Base-by-base conservation (phyloP, 2,113 vertebrate genomes). In the Clinocottus analis region DNA sequence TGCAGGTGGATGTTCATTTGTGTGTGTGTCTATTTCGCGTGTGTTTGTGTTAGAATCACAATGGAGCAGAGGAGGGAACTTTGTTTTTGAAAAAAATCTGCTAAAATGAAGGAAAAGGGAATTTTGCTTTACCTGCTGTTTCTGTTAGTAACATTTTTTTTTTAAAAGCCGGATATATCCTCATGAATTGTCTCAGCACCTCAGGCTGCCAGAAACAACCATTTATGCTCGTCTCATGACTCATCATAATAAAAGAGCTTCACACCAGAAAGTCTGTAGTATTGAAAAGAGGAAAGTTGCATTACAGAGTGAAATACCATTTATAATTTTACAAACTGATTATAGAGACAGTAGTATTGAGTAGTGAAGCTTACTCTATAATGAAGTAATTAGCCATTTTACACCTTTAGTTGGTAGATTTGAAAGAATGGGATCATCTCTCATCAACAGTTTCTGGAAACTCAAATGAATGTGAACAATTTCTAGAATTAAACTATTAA, bases 161-260 rank as follows among this genome's bases (percentile, higher is more conserved):
- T n/a, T n/a, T n/a, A n/a, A 84, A 66, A 55, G 31, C 59, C n/a
- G 35, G 67, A 70, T 67, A 51, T 77, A 62, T 84, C 58, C 89
- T 83, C 79, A 39, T 65, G 70, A 88, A 90, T 85, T 83, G 87
- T 87, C 82, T 80, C 65, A 27, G 67, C 79, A 83, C 87, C 79
- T 88, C 76, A 11, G 86, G 86, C 82, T 87, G 80, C 76, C 68
- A 82, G 80, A 69, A 83, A 73, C 74, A 79, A 83, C 76, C 85
- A 68, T 77, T 89, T 85, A 85, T 82, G 49, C 74, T 64, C 45
- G 1, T 89, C 83, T 82, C 81, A 86, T 91, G 86, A 92, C 79
- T 90, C 88, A 91, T 89, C 83, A 90, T 79, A 80, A 90, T 86
- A 79, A 90, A 85, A 89, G 85, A 82, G 80, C 67, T 86, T 80